Conservation (phyloP, 1,140 invertebrate genomes). For the Vanessa tameamea region DNA sequence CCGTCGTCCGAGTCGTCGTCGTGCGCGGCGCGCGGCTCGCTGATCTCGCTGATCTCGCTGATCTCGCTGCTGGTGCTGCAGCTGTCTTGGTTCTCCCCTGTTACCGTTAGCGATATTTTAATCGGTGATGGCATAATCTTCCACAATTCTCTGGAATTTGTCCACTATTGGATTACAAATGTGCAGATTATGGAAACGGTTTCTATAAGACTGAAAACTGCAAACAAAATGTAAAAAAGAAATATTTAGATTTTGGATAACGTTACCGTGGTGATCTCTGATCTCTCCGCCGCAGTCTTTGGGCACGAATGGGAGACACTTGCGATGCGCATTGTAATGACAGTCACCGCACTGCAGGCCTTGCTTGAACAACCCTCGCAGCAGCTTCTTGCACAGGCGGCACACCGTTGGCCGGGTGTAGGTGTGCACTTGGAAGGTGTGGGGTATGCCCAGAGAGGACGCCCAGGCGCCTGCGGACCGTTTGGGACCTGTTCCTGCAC, state of each 20-base stretch:
- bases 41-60: slow-evolving; percentile 80
- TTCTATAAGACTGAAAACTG: neutral
- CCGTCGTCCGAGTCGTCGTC: slow-evolving; percentile 87
- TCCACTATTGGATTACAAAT: slow-evolving; percentile 2
- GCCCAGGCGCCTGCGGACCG: slow-evolving; percentile 33
- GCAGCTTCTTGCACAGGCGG: slow-evolving; percentile 96
- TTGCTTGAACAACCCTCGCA: slow-evolving; percentile 98
- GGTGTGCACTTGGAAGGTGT: slow-evolving; percentile 94
- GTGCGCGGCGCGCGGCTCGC: slow-evolving; percentile 74
- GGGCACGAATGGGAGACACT: slow-evolving; percentile 96
- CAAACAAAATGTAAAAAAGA: too few species aligned
- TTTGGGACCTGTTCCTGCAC: slow-evolving; percentile 17
- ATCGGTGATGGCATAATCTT: too few species aligned
- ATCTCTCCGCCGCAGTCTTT: slow-evolving; percentile 97
- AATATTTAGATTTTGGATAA: too few species aligned
- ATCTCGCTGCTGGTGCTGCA: slow-evolving; percentile 84
- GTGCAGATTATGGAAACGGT: neutral
- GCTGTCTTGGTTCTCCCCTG: slow-evolving; percentile 85
- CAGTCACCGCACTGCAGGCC: slow-evolving; percentile 99
- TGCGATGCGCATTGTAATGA: slow-evolving; percentile 98
- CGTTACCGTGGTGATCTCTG: slow-evolving; percentile 78
- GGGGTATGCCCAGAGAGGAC: slow-evolving; percentile 89
- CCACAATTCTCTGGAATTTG: too few species aligned
- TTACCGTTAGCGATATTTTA: too few species aligned
- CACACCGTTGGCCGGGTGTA: slow-evolving; percentile 98